Evolutionary conservation across 2,113 vertebrate species (phyloP), one percentile per base, ranked within the genome.

Genomic region (Tautogolabrus adspersus): DNA sequence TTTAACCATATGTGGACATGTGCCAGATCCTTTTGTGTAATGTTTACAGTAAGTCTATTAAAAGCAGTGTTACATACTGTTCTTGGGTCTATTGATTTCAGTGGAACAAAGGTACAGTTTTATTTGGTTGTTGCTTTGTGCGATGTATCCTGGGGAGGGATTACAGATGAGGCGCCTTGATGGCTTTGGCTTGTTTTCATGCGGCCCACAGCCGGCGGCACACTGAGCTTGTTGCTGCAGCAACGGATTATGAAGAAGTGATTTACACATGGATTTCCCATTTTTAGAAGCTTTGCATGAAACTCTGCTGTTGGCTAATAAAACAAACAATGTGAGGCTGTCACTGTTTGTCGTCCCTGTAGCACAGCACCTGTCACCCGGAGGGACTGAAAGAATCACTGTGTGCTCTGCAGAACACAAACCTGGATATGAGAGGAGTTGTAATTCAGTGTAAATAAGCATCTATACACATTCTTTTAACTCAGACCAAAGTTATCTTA

Each of bases 251-350:
- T 67, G 60, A 77, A 72, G 59, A 62, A 74, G 66, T 64, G 52
- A 87, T 84, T 89, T 89, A 74, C 58, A 78, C 83, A 80, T 76
- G 42, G 62, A 86, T 84, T 81, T 77, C 40, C 52, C 61, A 76
- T 83, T 81, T 87, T 86, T 67, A 77, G 62, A 51, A 62, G 68
- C 66, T 79, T 67, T 74, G 72, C 72, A 75, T 73, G 66, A 59
- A 80, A 74, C 69, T 47, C 63, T 57, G 84, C 79, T 82, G 58
- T 65, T 68, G 73, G 87, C 76, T 68, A 73, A 76, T 69, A 84
- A 40, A 77, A 71, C 68, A 66, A 72, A 75, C 67, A 87, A 65
- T 65, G 71, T 8, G 7, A 56, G 26, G 58, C 55, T 58, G 5
- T 42, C 42, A 47, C 51, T 74, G 42, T 75, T 80, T 60, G 71